A percentile compares a stretch with the other conserved stretches of the same genome.
Conservation (phyloP, 2,888 invertebrate species). For the Sepiola atlantica region DNA sequence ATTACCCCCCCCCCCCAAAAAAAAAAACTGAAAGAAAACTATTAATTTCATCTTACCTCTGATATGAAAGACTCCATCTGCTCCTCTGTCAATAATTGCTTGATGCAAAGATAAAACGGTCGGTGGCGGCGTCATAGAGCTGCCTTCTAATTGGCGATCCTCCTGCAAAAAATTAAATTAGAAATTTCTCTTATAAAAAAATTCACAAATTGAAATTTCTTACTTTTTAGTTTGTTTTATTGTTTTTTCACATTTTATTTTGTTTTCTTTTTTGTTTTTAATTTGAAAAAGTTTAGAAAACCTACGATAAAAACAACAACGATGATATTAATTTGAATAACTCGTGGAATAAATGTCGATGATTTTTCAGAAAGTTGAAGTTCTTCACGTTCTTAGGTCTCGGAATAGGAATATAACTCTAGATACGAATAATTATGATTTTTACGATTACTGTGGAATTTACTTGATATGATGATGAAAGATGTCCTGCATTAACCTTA, state of each 20-base stretch:
- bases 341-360: not conserved
- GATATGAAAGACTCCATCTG: conserved; percentile 83
- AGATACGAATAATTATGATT: too few relatives aligned
- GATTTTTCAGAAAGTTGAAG: too few relatives aligned
- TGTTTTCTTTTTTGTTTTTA: not conserved
- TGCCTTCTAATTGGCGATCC: conserved; percentile 86
- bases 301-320: not conserved
- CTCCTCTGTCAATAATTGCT: conserved; percentile 81
- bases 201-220: too few relatives aligned
- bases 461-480: too few relatives aligned
- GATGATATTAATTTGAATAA: not conserved
- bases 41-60: conserved; percentile 53
- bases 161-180: conserved; percentile 79
- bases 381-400: too few relatives aligned
- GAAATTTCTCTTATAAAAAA: not conserved
- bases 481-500: too few relatives aligned
- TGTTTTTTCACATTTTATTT: not conserved
- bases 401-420: too few relatives aligned
- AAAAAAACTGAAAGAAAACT: too few relatives aligned
- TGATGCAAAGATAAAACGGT: conserved; percentile 84
- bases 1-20: too few relatives aligned
- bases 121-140: conserved; percentile 88
- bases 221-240: not conserved
- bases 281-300: not conserved
- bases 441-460: too few relatives aligned